Evolutionary conservation across 2,113 vertebrate species (phyloP).

Genomic region (Furnarius figulus): DNA sequence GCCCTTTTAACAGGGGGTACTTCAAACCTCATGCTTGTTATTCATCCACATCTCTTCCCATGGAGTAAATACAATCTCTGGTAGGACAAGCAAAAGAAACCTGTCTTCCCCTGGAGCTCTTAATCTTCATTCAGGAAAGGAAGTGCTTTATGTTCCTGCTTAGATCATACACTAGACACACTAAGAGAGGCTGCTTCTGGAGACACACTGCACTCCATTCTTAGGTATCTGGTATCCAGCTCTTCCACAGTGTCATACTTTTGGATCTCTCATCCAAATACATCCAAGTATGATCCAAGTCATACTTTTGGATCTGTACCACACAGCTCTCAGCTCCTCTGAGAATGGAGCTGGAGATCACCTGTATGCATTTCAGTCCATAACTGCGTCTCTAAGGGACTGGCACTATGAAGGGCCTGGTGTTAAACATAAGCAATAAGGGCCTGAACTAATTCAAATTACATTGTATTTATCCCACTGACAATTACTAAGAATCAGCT

Average conservation of each 20-base stretch:
- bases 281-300: not conserved
- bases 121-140: not conserved
- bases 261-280: not conserved
- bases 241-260: not conserved
- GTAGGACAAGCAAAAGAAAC: not conserved
- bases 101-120: not conserved
- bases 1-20: not conserved
- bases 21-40: not conserved
- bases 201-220: not conserved
- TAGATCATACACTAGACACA: fast-evolving
- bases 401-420: not conserved
- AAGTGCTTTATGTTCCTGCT: not conserved
- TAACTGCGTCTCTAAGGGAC: not conserved
- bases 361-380: not conserved
- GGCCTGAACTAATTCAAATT: not conserved
- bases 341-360: not conserved
- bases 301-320: not conserved
- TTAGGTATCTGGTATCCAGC: not conserved
- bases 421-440: not conserved
- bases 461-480: not conserved
- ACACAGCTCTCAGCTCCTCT: not conserved
- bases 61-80: not conserved
- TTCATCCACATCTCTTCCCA: not conserved
- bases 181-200: not conserved
- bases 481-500: not conserved